Evolutionary conservation across 2,888 invertebrate genomes (phyloP), one percentile per base, ranked within the genome.

Genomic region (Diaphora mendica): DNA sequence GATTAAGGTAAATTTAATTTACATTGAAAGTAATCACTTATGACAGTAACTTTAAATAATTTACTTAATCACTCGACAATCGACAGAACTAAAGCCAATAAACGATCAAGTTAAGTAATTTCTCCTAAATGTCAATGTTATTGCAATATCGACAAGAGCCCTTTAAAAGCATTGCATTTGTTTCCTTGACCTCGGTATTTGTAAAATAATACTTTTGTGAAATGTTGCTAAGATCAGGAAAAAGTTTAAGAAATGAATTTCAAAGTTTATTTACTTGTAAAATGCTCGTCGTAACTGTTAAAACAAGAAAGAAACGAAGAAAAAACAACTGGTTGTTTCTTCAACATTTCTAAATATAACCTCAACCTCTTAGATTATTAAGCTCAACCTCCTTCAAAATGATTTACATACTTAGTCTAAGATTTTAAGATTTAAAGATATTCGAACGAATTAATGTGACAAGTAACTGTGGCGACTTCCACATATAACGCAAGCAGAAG

Each of bases 61-160:
- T 72, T 68, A 23, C 68, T 68, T 26, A 72, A 51, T 64, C 51
- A 51, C 59, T 68, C 48, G 62, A 64, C 33, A 71, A 70, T 73
- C 59, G 20, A 33, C 77, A 68, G 68, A 64, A 68, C 23, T 71
- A 66, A 69, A 33, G 59, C 3, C 67, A 64, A 59, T 80, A 70
- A 76, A 78, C 66, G 74, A 62, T 13, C 72, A n/a, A 75, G 13
- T 77, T 78, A 72, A 68, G 75, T 74, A 76, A 83, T 72, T 71
- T 66, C 66, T 30, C 23, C 42, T 70, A 80, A 83, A 83, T 83
- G 82, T 83, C 82, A 83, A 82, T 83, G 77, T 74, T 83, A 55
- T 26, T 72, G 68, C 64, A 74, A 76, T 74, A 30, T 71, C 66
- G 64, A 35, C 51, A 73, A 67, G 73, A 72, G 75, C 77, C 70